Evolutionary conservation across 2,888 invertebrate species (phyloP), one percentile per base, ranked within the genome.

Genomic region (Hartigia nigra): DNA sequence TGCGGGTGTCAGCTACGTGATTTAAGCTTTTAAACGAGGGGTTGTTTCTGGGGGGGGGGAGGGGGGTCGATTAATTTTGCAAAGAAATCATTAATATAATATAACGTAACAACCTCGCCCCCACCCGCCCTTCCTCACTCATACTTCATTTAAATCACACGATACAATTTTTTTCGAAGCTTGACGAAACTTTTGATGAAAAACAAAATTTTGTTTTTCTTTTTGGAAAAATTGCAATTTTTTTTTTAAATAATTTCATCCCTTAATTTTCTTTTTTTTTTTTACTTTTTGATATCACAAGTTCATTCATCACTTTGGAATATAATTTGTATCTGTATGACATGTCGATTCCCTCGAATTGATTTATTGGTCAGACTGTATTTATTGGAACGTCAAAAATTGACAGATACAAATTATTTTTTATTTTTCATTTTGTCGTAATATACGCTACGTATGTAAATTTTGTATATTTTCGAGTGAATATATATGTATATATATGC

Each of bases 1-100:
- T 83, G 82, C 82, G 82, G 79, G 80, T 82, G 84, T 86, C 85
- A 84, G 84, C 80, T 77, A 74, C 80, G 79, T 86, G 86, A 86
- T 86, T 86, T 85, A 85, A 81, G 80, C 79, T 78, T 82, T 81
- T 70, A 14, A 75, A n/a, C 75, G n/a, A 31, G 75, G 75, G 75
- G 35, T 37, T 31, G 36, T 5, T 34, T 3, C 12, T 23, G n/a
- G 75, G n/a, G n/a, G n/a, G n/a, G n/a, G n/a, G n/a, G n/a, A n/a
- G n/a, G n/a, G n/a, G 75, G 37, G 35, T 75, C 36, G 75, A 75
- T 75, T 75, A 75, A 75, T 75, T 75, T 75, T 37, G 31, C 31
- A n/a, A 75, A 75, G 36, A 75, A 75, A 75, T 75, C 37, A 34
- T 75, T 75, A 36, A 75, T 75, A 35, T 75, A 75, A 75, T 75